phyloP scores from a whole-genome alignment of 2,797 vertebrate genomes.

The Saxicola maurus region DNA sequence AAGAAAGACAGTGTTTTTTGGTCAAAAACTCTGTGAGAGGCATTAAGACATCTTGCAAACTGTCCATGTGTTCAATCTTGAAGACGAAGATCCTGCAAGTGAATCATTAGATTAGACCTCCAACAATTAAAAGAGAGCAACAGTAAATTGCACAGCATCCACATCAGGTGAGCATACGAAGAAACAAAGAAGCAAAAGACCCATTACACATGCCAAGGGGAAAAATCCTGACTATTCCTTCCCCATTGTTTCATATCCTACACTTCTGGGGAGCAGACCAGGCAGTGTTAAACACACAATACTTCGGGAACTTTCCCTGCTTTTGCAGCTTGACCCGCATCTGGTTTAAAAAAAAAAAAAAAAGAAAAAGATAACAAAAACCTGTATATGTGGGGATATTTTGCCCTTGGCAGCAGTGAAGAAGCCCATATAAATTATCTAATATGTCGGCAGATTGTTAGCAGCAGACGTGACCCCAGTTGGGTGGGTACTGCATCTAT shows the following conservation, averaged over 20 bases:
- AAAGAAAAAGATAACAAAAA: neutral
- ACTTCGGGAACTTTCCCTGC: neutral
- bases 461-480: constrained; percentile 27
- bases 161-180: neutral
- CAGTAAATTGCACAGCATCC: neutral
- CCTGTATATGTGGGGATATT: constrained; percentile 12
- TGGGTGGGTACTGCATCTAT: constrained; percentile 20
- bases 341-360: neutral
- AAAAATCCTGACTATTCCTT: neutral
- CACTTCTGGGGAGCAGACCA: neutral
- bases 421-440: constrained; percentile 40
- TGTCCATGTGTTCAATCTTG: neutral
- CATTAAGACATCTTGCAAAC: neutral
- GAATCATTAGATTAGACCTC: neutral
- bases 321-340: constrained; percentile 9
- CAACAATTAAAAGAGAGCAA: neutral
- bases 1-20: neutral
- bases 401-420: constrained; percentile 33
- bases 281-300: neutral
- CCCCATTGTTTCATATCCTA: neutral
- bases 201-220: neutral
- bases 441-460: constrained; percentile 49
- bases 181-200: neutral
- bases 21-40: neutral
- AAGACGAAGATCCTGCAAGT: neutral